A percentile compares a stretch with the other conserved stretches of the same genome.
phyloP scores from a whole-genome alignment of 2,113 vertebrate genomes.

The Cairina moschata region DNA sequence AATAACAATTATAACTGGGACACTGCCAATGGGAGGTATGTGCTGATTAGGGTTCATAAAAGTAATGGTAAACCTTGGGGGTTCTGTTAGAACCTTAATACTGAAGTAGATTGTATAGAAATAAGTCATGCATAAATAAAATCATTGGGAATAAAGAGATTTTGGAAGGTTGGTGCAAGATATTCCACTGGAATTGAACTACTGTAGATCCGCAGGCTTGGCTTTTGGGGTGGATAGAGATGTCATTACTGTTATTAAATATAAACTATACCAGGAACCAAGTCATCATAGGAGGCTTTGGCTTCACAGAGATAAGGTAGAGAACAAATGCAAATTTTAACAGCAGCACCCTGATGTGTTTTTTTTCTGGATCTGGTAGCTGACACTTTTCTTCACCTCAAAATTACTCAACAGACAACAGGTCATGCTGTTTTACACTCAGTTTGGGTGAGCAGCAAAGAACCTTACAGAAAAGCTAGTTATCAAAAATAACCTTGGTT shows the following conservation, averaged over 20 bases:
- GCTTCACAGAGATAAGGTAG: neutral
- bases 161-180: neutral
- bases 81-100: slow-evolving; percentile 5
- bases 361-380: slow-evolving; percentile 1
- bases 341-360: neutral
- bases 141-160: neutral
- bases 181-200: neutral
- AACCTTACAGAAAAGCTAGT: slow-evolving; percentile 32
- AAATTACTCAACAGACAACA: slow-evolving; percentile 18
- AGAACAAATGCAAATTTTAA: slow-evolving; percentile 44
- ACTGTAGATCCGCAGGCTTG: neutral
- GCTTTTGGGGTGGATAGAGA: neutral
- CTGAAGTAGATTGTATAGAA: neutral
- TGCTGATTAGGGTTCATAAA: neutral
- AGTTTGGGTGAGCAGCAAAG: neutral
- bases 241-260: neutral
- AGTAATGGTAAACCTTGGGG: neutral
- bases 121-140: neutral
- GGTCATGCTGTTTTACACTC: neutral
- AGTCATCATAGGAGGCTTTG: neutral
- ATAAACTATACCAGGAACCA: slow-evolving; percentile 10
- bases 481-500: slow-evolving; percentile 47
- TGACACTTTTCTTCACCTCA: slow-evolving; percentile 1
- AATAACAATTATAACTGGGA: slow-evolving; percentile 36
- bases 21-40: neutral